phyloP scores from a whole-genome alignment of 2,797 vertebrate genomes.

The Menidia menidia region DNA sequence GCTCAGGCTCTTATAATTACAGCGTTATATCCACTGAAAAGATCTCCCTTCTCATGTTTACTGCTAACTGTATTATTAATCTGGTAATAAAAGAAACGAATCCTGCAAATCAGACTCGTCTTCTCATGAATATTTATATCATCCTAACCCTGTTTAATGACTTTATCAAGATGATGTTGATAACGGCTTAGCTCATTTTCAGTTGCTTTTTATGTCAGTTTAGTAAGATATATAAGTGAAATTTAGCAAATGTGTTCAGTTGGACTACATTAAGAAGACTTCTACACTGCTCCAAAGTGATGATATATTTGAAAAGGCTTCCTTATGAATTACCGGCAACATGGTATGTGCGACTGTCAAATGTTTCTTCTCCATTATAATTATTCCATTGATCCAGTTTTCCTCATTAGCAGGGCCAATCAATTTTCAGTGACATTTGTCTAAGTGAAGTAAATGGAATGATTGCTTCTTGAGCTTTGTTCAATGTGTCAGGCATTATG shows the following conservation, averaged over 20 bases:
- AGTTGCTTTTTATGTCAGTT: conserved; percentile 7
- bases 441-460: conserved; percentile 81
- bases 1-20: conserved; percentile 8
- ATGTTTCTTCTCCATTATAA: conserved; percentile 66
- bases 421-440: conserved; percentile 80
- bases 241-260: conserved; percentile 6
- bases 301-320: conserved; percentile 58
- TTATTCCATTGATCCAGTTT: conserved; percentile 80
- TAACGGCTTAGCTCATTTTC: conserved; percentile 20
- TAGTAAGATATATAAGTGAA: conserved; percentile 6
- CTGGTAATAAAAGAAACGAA: neutral
- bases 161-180: conserved; percentile 5
- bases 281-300: conserved; percentile 33
- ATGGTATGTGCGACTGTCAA: conserved; percentile 67
- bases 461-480: conserved; percentile 78
- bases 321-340: conserved; percentile 67
- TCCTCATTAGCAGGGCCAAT: conserved; percentile 79
- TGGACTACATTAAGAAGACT: conserved; percentile 1
- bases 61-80: conserved; percentile 17
- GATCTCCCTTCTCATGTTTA: conserved; percentile 7
- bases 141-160: conserved; percentile 6
- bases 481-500: conserved; percentile 80
- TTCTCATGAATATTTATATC: conserved; percentile 6
- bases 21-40: conserved; percentile 16
- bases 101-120: conserved; percentile 4